These are phyloP conservation scores for Beris morrisii DNA, from an alignment of 2,888 invertebrate species.

Conservation along the genomic window DNA sequence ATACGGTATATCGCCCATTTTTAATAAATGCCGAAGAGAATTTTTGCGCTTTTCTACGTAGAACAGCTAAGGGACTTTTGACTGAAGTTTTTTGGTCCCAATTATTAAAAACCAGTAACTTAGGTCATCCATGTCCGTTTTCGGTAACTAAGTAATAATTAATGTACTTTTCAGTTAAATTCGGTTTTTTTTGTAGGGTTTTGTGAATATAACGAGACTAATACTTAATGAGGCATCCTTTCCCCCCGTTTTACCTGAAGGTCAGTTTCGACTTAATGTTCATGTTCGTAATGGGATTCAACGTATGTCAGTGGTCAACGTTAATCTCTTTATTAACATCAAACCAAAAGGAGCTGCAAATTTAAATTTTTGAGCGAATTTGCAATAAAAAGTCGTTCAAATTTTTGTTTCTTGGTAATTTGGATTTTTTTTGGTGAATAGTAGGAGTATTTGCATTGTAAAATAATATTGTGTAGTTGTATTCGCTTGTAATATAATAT, in stretches of 20 bases:
- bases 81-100: neutral
- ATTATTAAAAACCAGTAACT: neutral
- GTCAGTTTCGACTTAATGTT: constrained; percentile 8
- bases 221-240: constrained; percentile 8
- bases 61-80: neutral
- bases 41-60: neutral
- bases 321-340: constrained; percentile 6
- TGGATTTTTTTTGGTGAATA: too few species aligned
- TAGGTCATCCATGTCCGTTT: neutral
- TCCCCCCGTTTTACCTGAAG: constrained; percentile 22
- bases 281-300: constrained; percentile 11
- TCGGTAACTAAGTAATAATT: neutral
- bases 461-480: too few species aligned
- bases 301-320: constrained; percentile 3
- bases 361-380: constrained; percentile 3
- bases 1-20: neutral
- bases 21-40: neutral
- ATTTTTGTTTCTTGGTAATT: too few species aligned
- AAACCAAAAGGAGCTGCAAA: constrained; percentile 17
- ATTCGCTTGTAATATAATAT: too few species aligned
- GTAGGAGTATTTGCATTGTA: too few species aligned
- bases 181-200: neutral
- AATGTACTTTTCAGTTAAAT: neutral
- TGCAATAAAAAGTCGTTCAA: too few species aligned
- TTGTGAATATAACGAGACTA: constrained; percentile 8